A percentile compares a stretch with the other conserved stretches of the same genome.
Evolutionary conservation across 2,113 vertebrate genomes (phyloP).

Genomic region (Prietella phreatophila): DNA sequence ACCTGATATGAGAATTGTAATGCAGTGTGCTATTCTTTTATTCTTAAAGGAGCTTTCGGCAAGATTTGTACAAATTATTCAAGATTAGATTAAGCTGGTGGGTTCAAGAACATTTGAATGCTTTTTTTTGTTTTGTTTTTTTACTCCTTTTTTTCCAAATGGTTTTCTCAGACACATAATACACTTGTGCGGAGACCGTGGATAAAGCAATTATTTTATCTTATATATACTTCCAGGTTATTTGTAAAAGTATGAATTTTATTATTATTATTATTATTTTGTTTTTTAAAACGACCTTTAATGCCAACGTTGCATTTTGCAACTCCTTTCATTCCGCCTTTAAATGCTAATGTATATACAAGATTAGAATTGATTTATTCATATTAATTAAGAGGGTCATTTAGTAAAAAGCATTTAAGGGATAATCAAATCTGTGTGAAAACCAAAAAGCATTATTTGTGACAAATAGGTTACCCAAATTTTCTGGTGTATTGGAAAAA

Average conservation of each 20-base stretch:
- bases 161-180: background rate
- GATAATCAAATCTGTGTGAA: background rate
- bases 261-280: no score
- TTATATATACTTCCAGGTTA: background rate
- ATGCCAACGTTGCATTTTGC: background rate
- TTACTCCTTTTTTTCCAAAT: no score
- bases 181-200: no score
- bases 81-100: background rate
- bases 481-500: background rate
- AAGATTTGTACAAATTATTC: background rate
- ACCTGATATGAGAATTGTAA: background rate
- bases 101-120: background rate
- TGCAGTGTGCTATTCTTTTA: background rate
- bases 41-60: background rate
- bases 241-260: background rate
- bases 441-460: background rate
- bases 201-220: background rate
- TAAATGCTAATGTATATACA: background rate
- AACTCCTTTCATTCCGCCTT: background rate
- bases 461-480: background rate
- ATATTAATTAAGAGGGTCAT: constrained; percentile 2
- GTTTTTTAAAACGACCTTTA: no score
- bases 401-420: constrained; percentile 13
- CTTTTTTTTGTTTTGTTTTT: background rate
- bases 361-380: background rate